Evolutionary conservation across 1,140 invertebrate species (phyloP).

Genomic region (Bombus sibiricus): DNA sequence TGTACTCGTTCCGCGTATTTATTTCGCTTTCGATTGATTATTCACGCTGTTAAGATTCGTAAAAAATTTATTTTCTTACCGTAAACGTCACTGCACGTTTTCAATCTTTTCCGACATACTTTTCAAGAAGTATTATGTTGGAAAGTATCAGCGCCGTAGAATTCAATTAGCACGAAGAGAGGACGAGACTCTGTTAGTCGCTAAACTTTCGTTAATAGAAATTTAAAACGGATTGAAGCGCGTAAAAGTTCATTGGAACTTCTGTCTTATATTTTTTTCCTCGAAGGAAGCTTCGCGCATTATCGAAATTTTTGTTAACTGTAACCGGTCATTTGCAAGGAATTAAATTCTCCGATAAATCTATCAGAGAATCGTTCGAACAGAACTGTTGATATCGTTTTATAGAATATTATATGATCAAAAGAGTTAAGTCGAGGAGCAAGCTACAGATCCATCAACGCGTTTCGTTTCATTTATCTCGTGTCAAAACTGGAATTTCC

Average conservation of each 20-base stretch:
- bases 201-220: neutral
- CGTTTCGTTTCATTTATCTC: neutral
- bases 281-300: neutral
- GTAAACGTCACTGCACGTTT: neutral
- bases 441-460: too few species aligned
- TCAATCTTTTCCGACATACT: neutral
- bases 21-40: neutral
- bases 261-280: neutral
- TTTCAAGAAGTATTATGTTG: neutral
- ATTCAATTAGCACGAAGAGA: neutral
- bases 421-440: neutral
- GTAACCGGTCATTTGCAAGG: neutral
- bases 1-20: too few species aligned
- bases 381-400: neutral
- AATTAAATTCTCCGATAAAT: neutral
- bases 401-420: neutral
- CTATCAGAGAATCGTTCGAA: neutral
- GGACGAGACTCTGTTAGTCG: neutral
- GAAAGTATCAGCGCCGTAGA: neutral
- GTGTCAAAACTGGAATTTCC: neutral
- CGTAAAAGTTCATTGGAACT: neutral
- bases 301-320: neutral
- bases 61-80: neutral
- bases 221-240: neutral
- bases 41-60: neutral